Evolutionary conservation across 2,113 vertebrate species (phyloP).

Genomic region (Nicator chloris): DNA sequence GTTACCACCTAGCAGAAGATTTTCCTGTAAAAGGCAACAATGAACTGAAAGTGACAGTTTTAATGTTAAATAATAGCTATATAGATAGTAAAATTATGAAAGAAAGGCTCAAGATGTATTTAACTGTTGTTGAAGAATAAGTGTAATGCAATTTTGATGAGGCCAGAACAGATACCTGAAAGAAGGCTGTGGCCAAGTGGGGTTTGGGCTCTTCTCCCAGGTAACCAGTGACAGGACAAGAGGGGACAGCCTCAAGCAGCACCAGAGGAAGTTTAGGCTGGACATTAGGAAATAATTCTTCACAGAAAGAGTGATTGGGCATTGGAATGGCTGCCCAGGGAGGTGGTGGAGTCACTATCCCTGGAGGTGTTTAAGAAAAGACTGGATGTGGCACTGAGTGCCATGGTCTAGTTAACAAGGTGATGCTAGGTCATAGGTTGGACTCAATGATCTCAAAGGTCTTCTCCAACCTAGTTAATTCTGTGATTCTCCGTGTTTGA

Average conservation of each 20-base stretch:
- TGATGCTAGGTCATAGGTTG: background rate
- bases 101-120: background rate
- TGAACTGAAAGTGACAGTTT: background rate
- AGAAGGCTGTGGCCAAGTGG: background rate
- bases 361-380: background rate
- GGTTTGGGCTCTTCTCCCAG: background rate
- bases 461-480: background rate
- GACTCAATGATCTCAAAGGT: background rate
- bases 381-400: background rate
- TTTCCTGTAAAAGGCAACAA: background rate
- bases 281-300: background rate
- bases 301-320: background rate
- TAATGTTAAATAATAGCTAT: background rate
- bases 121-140: background rate
- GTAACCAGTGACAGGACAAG: background rate
- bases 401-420: background rate
- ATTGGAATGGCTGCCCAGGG: background rate
- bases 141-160: background rate
- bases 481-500: background rate
- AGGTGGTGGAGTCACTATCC: background rate
- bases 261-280: background rate
- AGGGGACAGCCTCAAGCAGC: background rate
- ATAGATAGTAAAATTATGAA: background rate
- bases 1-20: background rate
- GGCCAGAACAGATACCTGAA: background rate